A percentile compares a stretch with the other conserved stretches of the same genome.
Conservation (phyloP, 2,797 vertebrate species). For the Sebastes hubbsi region DNA sequence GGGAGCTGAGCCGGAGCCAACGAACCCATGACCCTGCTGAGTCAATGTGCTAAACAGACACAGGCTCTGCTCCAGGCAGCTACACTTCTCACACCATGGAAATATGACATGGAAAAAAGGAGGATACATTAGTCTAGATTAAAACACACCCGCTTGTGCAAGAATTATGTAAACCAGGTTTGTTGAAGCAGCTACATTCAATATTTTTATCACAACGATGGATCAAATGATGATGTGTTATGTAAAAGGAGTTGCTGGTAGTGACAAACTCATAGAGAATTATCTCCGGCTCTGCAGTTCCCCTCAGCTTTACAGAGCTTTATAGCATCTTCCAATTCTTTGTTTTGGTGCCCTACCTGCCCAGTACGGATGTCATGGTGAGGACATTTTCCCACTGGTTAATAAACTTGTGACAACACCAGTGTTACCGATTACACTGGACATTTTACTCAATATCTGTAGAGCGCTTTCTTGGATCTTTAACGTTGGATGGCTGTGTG, state of each 20-base stretch:
- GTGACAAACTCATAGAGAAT: neutral
- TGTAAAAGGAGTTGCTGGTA: neutral
- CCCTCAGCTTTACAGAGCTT: neutral
- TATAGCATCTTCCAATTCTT: neutral
- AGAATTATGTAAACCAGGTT: neutral
- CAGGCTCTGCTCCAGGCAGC: constrained; percentile 40
- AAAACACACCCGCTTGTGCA: neutral
- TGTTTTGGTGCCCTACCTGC: neutral
- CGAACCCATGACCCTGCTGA: constrained; percentile 73
- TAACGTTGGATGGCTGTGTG: no score
- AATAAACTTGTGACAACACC: no score
- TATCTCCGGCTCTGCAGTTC: neutral
- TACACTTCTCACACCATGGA: constrained; percentile 43
- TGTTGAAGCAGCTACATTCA: neutral
- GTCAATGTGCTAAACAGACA: constrained; percentile 77
- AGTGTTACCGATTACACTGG: no score
- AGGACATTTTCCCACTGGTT: no score
- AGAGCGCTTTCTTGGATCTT: no score
- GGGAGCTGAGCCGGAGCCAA: constrained; percentile 72
- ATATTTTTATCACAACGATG: neutral
- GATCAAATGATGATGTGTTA: neutral
- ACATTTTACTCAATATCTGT: no score
- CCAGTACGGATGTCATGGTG: no score
- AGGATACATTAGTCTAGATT: neutral
- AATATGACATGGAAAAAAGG: constrained; percentile 20